A percentile compares a stretch with the other conserved stretches of the same genome.
Evolutionary conservation across 2,797 vertebrate species (phyloP).

Genomic region (Pteropus rufus): DNA sequence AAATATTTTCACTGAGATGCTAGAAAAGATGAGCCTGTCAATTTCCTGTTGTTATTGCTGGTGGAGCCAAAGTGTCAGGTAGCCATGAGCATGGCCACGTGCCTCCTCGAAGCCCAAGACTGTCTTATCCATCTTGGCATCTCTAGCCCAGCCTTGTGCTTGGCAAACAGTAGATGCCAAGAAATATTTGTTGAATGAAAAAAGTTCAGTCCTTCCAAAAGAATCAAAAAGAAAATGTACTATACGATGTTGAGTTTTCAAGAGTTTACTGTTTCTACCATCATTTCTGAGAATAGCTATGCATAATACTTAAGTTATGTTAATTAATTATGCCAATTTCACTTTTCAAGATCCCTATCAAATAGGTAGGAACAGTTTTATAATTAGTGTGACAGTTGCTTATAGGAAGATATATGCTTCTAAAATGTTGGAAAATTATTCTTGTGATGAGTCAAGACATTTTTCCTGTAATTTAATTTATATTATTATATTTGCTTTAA

Average conservation of each 20-base stretch:
- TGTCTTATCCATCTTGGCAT: not conserved
- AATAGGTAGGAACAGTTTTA: not conserved
- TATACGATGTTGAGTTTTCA: not conserved
- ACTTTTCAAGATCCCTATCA: not conserved
- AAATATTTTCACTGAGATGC: not conserved
- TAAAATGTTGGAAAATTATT: not conserved
- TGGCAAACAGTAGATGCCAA: not conserved
- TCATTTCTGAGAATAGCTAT: not conserved
- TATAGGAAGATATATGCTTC: not conserved
- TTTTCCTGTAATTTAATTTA: not conserved
- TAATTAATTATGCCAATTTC: not conserved
- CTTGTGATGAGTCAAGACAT: not conserved
- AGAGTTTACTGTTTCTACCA: not conserved
- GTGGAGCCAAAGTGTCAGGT: not conserved
- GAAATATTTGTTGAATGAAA: not conserved
- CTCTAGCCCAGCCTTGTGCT: not conserved
- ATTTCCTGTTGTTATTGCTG: not conserved
- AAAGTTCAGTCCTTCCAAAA: not conserved
- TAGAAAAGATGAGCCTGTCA: not conserved
- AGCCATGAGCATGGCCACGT: not conserved
- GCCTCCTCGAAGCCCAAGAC: not conserved
- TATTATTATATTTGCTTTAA: not conserved
- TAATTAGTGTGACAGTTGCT: not conserved
- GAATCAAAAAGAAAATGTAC: not conserved
- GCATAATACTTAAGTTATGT: not conserved